Percentiles rank a stretch among this genome's conserved stretches.
phyloP scores from a whole-genome alignment of 2,797 vertebrate species.

The Erpetoichthys calabaricus region DNA sequence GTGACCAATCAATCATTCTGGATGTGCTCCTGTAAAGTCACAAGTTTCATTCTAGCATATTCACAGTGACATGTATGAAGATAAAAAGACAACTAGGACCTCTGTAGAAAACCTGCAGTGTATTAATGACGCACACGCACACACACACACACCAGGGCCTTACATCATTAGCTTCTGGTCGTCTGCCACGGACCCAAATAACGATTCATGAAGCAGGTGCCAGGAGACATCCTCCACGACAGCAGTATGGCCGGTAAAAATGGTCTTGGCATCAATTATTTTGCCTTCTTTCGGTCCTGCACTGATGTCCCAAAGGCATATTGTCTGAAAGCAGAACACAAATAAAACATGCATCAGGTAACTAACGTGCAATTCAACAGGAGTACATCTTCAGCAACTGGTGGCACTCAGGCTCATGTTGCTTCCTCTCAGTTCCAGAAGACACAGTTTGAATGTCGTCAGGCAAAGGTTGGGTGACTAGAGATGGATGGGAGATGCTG shows the following conservation, averaged over 20 bases:
- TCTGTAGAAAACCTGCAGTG: neutral
- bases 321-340: constrained; percentile 47
- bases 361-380: too few species aligned
- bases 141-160: constrained; percentile 22
- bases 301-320: constrained; percentile 86
- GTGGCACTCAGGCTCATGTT: too few species aligned
- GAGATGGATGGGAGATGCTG: too few species aligned
- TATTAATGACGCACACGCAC: constrained; percentile 17
- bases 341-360: neutral
- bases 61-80: too few species aligned
- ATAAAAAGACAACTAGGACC: neutral
- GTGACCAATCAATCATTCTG: too few species aligned
- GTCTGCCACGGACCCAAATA: constrained; percentile 86
- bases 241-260: constrained; percentile 81
- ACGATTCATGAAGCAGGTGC: constrained; percentile 80
- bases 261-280: constrained; percentile 74
- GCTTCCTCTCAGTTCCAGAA: too few species aligned
- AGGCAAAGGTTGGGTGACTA: too few species aligned
- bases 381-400: too few species aligned
- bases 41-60: too few species aligned
- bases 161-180: constrained; percentile 95
- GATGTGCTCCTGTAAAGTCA: too few species aligned
- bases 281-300: constrained; percentile 75
- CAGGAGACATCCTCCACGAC: constrained; percentile 89
- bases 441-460: too few species aligned